phyloP scores from a whole-genome alignment of 2,113 vertebrate species.

The Chionodraco myersi region DNA sequence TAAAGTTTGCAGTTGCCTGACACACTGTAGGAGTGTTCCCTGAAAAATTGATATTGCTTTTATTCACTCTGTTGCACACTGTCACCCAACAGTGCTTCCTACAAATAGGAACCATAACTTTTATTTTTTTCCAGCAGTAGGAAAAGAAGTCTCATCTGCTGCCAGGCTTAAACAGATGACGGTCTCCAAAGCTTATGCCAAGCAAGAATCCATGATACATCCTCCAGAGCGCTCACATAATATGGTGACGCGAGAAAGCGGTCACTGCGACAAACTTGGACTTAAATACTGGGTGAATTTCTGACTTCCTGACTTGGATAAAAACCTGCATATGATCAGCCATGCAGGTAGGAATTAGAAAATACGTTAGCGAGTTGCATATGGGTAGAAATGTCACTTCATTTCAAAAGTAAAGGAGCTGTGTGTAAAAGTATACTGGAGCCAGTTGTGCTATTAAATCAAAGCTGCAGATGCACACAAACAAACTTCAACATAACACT shows the following conservation, averaged over 20 bases:
- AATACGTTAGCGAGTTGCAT: neutral
- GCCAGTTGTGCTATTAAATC: too few relatives aligned
- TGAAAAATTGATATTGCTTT: conserved; percentile 75
- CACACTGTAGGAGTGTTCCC: conserved; percentile 47
- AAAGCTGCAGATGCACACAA: conserved; percentile 5
- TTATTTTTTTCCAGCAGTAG: conserved; percentile 10
- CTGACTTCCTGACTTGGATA: conserved; percentile 3
- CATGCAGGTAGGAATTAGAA: conserved; percentile 7
- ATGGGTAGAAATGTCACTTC: too few relatives aligned
- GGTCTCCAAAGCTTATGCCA: conserved; percentile 36
- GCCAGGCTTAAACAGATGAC: conserved; percentile 53
- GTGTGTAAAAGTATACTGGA: neutral
- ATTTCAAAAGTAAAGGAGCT: neutral
- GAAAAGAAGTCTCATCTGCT: conserved; percentile 54
- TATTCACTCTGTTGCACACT: conserved; percentile 66
- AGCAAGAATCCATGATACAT: conserved; percentile 46
- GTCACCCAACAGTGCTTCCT: conserved; percentile 66
- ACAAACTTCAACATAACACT: neutral
- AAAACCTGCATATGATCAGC: conserved; percentile 23
- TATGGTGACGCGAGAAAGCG: conserved; percentile 19
- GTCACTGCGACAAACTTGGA: conserved; percentile 14
- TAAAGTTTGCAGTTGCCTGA: conserved; percentile 51
- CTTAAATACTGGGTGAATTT: conserved; percentile 1
- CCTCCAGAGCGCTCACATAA: conserved; percentile 29
- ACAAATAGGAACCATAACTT: conserved; percentile 64